These are phyloP conservation scores for Elymnias hypermnestra DNA, from an alignment of 1,140 invertebrate genomes.

Conservation along the genomic window DNA sequence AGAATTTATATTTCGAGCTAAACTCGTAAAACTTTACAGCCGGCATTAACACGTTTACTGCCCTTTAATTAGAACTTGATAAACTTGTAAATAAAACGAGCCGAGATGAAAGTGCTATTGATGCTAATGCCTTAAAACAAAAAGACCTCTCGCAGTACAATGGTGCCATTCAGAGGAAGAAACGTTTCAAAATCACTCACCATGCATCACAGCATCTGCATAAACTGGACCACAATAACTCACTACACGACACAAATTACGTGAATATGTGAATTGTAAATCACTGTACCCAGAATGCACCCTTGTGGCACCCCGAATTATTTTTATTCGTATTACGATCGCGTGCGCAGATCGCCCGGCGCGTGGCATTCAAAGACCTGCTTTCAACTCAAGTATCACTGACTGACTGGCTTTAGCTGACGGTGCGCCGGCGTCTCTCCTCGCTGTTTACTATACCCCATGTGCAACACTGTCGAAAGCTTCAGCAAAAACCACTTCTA, in stretches of 20 bases:
- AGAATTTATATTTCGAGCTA: conserved; percentile 58
- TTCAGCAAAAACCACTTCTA: conserved; percentile 30
- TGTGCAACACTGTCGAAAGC: conserved; percentile 52
- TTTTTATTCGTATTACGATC: conserved; percentile 50
- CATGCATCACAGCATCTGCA: conserved; percentile 56
- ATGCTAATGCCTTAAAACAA: conserved; percentile 46
- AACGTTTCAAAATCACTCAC: conserved; percentile 62
- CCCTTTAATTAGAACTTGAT: conserved; percentile 64
- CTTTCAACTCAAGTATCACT: conserved; percentile 50
- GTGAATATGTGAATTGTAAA: conserved; percentile 26
- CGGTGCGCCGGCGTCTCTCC: conserved; percentile 58
- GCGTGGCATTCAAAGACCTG: conserved; percentile 53
- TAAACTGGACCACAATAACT: conserved; percentile 41
- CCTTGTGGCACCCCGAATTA: conserved; percentile 44
- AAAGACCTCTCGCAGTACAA: conserved; percentile 49
- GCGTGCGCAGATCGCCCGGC: conserved; percentile 41
- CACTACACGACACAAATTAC: conserved; percentile 40
- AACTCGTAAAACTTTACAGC: conserved; percentile 53
- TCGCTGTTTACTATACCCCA: conserved; percentile 64
- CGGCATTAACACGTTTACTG: conserved; percentile 43
- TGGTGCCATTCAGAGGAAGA: conserved; percentile 54
- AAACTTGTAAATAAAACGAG: conserved; percentile 51
- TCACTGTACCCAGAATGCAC: conserved; percentile 46
- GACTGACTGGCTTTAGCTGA: conserved; percentile 49
- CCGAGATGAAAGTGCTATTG: conserved; percentile 49